Evolutionary conservation across 2,888 invertebrate species (phyloP).

Genomic region (Malthinus seriepunctatus): DNA sequence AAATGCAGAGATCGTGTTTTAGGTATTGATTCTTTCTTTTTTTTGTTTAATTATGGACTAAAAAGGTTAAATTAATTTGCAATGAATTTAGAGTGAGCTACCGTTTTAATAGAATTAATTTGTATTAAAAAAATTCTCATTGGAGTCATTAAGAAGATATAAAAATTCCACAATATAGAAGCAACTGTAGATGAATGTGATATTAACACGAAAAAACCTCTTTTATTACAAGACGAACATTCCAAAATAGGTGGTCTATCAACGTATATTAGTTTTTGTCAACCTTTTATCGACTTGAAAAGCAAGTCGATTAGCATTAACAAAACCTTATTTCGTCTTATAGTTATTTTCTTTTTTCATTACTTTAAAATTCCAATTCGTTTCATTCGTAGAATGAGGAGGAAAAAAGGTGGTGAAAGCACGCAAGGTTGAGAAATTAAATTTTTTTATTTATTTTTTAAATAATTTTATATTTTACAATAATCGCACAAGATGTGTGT

Average conservation of each 20-base stretch:
- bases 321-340: conserved; percentile 16
- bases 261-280: conserved; percentile 24
- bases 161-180: conserved; percentile 14
- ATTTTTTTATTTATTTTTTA: too few relatives aligned
- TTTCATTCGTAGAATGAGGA: conserved; percentile 2
- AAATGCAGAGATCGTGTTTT: too few relatives aligned
- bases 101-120: conserved; percentile 6
- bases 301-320: conserved; percentile 32
- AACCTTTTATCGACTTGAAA: conserved; percentile 24
- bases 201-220: conserved; percentile 24
- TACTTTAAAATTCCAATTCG: conserved; percentile 15
- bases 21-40: too few relatives aligned
- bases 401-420: conserved; percentile 7
- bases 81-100: neutral
- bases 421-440: too few relatives aligned
- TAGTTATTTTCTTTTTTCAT: conserved; percentile 13
- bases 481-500: too few relatives aligned
- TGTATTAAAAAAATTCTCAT: conserved; percentile 1
- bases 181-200: conserved; percentile 12
- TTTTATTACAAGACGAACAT: conserved; percentile 31
- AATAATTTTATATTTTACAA: too few relatives aligned
- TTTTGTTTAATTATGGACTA: too few relatives aligned
- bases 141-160: conserved; percentile 16
- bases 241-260: conserved; percentile 35
- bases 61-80: conserved; percentile 2